phyloP scores from a whole-genome alignment of 2,888 invertebrate species.

The Noctua janthina region DNA sequence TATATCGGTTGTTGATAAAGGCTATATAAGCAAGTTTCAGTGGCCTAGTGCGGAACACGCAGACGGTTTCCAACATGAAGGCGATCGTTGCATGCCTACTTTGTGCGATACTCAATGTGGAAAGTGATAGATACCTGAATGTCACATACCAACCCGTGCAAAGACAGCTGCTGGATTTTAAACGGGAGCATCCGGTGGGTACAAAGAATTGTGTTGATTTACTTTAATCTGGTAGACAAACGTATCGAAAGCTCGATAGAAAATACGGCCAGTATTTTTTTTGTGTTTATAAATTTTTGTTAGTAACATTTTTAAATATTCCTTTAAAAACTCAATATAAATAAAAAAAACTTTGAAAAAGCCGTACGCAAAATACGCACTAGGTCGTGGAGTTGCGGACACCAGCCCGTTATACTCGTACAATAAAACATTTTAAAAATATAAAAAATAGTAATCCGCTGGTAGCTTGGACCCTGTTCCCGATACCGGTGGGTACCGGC shows the following conservation, averaged over 20 bases:
- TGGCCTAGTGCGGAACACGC: neutral
- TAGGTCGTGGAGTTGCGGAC: too few species aligned
- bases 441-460: too few species aligned
- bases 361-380: too few species aligned
- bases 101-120: conserved; percentile 28
- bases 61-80: conserved; percentile 49
- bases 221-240: neutral
- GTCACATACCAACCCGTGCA: conserved; percentile 65
- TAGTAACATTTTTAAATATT: neutral
- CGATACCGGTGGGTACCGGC: too few species aligned
- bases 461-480: too few species aligned
- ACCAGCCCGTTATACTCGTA: too few species aligned
- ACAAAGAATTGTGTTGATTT: neutral
- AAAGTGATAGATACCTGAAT: conserved; percentile 52
- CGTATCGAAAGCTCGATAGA: neutral
- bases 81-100: conserved; percentile 31
- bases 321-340: too few species aligned
- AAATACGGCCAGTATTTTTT: neutral
- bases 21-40: conserved; percentile 21
- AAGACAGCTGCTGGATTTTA: conserved; percentile 74
- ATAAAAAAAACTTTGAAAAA: too few species aligned
- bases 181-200: conserved; percentile 71
- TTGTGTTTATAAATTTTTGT: neutral
- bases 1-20: neutral
- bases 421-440: too few species aligned